These are phyloP conservation scores for Spicauda simplicius DNA, from an alignment of 2,888 invertebrate species.

Conservation along the genomic window DNA sequence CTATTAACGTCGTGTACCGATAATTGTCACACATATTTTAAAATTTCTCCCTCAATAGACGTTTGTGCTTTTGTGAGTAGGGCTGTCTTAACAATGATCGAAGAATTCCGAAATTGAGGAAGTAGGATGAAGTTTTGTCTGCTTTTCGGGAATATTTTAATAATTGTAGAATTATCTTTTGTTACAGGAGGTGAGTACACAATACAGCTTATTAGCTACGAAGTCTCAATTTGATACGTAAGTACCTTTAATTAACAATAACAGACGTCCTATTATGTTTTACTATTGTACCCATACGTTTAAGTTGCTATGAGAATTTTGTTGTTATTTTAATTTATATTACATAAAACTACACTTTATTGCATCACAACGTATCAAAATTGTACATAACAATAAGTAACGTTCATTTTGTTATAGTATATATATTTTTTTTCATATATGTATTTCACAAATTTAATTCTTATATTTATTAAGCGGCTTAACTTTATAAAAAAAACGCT, in stretches of 20 bases:
- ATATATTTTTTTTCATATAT: too few species aligned
- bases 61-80: slow-evolving; percentile 43
- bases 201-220: slow-evolving; percentile 43
- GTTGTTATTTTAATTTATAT: too few species aligned
- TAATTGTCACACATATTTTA: slow-evolving; percentile 86
- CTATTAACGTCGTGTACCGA: slow-evolving; percentile 84
- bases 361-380: too few species aligned
- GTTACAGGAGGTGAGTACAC: slow-evolving; percentile 81
- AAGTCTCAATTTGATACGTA: slow-evolving; percentile 41
- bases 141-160: slow-evolving; percentile 58
- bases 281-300: neutral
- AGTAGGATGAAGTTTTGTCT: slow-evolving; percentile 47
- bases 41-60: slow-evolving; percentile 62
- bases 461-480: too few species aligned
- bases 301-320: neutral
- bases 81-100: slow-evolving; percentile 48
- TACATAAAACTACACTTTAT: too few species aligned
- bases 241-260: slow-evolving; percentile 42
- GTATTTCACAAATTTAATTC: too few species aligned
- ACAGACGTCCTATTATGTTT: slow-evolving; percentile 51
- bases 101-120: slow-evolving; percentile 43
- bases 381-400: too few species aligned
- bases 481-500: too few species aligned
- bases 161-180: slow-evolving; percentile 58
- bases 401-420: too few species aligned